A percentile compares a stretch with the other conserved stretches of the same genome.
phyloP scores from a whole-genome alignment of 2,113 vertebrate species.

The Oxygymnocypris stewartii region DNA sequence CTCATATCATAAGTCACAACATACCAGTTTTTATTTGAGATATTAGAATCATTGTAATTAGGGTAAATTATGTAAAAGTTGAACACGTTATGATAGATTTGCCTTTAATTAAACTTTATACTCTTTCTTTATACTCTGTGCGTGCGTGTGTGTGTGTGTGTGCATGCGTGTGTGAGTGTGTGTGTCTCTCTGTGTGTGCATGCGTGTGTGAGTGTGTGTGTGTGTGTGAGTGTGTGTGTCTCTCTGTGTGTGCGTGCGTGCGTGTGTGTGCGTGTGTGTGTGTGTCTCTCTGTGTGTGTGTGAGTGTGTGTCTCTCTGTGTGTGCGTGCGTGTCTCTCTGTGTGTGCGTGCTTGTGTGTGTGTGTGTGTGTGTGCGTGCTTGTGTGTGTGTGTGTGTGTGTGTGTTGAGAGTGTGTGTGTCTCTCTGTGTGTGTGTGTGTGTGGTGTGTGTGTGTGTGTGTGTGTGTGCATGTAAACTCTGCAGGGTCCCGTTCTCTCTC shows the following conservation, averaged over 20 bases:
- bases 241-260: no score
- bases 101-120: not conserved
- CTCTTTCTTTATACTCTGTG: not conserved
- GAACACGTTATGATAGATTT: not conserved
- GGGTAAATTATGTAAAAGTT: not conserved
- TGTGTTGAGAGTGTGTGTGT: no score
- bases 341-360: no score
- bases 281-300: no score
- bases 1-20: constrained; percentile 48
- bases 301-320: no score
- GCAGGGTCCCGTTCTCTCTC: not conserved
- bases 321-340: no score
- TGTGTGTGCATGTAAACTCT: constrained; percentile 1
- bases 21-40: constrained; percentile 50
- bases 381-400: no score
- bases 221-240: no score
- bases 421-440: no score
- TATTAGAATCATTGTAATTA: not conserved
- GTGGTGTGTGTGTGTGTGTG: not conserved
- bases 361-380: no score
- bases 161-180: not conserved
- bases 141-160: constrained; percentile 6
- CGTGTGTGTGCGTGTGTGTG: no score
- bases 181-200: no score
- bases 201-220: not conserved